Percentiles rank a stretch among this genome's conserved stretches.
Evolutionary conservation across 1,140 invertebrate genomes (phyloP).

Genomic region (Lasaia peninsularis): DNA sequence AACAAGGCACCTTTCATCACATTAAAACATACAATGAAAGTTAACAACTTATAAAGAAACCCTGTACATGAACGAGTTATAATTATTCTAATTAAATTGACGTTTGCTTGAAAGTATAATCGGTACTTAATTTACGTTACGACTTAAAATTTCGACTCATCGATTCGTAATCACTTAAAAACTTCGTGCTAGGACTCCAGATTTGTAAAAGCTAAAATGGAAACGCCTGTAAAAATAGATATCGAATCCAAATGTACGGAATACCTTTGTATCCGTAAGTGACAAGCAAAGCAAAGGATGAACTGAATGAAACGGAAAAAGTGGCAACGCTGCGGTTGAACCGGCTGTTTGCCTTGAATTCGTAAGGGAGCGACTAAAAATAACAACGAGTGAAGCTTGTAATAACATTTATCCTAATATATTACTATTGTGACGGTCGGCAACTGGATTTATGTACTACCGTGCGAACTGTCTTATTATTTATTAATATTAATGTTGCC

Average conservation of each 20-base stretch:
- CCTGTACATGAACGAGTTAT: too few species aligned
- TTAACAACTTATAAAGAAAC: too few species aligned
- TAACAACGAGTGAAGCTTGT: constrained; percentile 67
- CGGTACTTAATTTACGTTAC: too few species aligned
- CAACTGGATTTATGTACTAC: constrained; percentile 54
- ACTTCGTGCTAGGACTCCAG: background rate
- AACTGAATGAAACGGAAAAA: background rate
- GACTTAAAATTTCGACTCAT: too few species aligned
- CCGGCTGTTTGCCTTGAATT: constrained; percentile 36
- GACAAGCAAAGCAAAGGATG: constrained; percentile 4
- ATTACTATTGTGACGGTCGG: constrained; percentile 64
- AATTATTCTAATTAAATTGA: too few species aligned
- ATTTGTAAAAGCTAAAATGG: background rate
- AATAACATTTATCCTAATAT: constrained; percentile 73
- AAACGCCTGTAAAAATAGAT: constrained; percentile 4
- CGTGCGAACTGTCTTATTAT: constrained; percentile 62
- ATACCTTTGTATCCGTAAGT: constrained; percentile 7
- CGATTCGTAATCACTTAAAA: too few species aligned
- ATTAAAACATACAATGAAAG: too few species aligned
- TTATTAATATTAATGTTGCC: constrained; percentile 66
- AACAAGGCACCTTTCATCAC: too few species aligned
- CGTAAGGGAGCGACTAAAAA: constrained; percentile 55
- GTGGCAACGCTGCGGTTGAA: background rate
- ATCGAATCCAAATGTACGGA: background rate
- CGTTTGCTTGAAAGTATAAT: too few species aligned